phyloP scores from a whole-genome alignment of 2,888 invertebrate species.

The Rhyacophila evoluta region DNA sequence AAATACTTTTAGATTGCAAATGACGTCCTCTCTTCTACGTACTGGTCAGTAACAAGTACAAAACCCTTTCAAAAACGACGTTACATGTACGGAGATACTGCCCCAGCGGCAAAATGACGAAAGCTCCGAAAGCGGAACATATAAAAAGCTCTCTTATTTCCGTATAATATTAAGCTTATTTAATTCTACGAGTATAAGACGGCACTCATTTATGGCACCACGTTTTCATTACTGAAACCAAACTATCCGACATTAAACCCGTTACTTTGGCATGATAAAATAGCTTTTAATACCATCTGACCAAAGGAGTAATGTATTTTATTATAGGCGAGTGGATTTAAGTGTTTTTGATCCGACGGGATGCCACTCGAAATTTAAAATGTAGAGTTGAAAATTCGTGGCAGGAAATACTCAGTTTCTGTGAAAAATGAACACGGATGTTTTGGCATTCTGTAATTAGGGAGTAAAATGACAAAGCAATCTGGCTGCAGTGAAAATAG shows the following conservation, averaged over 20 bases:
- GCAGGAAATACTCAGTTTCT: neutral
- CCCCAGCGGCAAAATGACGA: neutral
- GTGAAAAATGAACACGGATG: neutral
- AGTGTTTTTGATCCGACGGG: neutral
- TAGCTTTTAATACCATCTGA: constrained; percentile 16
- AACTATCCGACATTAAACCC: neutral
- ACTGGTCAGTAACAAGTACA: constrained; percentile 14
- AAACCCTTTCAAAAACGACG: constrained; percentile 19
- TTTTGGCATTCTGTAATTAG: neutral
- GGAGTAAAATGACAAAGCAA: neutral
- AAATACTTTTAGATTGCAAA: constrained; percentile 24
- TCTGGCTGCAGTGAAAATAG: neutral
- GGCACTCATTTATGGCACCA: neutral
- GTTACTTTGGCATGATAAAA: constrained; percentile 9
- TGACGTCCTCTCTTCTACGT: neutral
- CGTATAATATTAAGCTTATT: neutral
- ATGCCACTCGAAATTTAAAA: neutral
- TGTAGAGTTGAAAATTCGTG: neutral
- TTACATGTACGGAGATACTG: neutral
- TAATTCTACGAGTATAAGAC: neutral
- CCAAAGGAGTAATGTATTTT: neutral
- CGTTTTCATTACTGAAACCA: neutral
- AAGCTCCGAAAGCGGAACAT: neutral
- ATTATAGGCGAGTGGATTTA: neutral
- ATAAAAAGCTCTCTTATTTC: neutral